A percentile compares a stretch with the other conserved stretches of the same genome.
Evolutionary conservation across 1,140 invertebrate genomes (phyloP).

Genomic region (Diabrotica undecimpunctata): DNA sequence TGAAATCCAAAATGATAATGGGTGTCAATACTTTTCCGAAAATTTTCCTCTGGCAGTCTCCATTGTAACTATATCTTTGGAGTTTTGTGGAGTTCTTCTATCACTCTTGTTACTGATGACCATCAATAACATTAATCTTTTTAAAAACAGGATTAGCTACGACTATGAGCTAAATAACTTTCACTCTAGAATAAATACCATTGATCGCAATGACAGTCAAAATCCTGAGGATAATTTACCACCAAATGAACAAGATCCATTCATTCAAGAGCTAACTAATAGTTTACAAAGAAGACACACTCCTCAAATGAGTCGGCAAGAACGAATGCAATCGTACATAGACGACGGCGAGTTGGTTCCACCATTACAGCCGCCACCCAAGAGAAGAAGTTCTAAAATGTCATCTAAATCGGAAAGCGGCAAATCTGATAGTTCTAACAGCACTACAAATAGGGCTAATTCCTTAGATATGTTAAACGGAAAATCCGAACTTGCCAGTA

Average conservation of each 20-base stretch:
- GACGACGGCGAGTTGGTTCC: neutral
- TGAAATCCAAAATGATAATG: conserved; percentile 22
- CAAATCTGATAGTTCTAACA: neutral
- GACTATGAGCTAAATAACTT: neutral
- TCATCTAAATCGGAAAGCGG: neutral
- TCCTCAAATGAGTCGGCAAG: neutral
- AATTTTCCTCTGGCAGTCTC: conserved; percentile 31
- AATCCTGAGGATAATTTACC: too few relatives aligned
- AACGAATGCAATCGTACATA: neutral
- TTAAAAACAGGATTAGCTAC: neutral
- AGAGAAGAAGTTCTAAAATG: neutral
- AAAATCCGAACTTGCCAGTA: neutral
- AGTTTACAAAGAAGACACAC: neutral
- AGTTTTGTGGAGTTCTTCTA: conserved; percentile 20
- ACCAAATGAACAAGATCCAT: conserved; percentile 10
- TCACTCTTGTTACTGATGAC: neutral
- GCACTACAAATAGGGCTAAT: neutral
- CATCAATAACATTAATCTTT: neutral
- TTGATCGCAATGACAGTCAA: too few relatives aligned
- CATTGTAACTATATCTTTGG: conserved; percentile 31
- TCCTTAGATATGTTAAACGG: neutral
- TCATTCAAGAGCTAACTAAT: neutral
- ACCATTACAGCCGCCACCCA: neutral
- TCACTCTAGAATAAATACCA: neutral
- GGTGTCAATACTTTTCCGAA: conserved; percentile 35